phyloP scores from a whole-genome alignment of 2,797 vertebrate species.

The Threskiornis aethiopicus region DNA sequence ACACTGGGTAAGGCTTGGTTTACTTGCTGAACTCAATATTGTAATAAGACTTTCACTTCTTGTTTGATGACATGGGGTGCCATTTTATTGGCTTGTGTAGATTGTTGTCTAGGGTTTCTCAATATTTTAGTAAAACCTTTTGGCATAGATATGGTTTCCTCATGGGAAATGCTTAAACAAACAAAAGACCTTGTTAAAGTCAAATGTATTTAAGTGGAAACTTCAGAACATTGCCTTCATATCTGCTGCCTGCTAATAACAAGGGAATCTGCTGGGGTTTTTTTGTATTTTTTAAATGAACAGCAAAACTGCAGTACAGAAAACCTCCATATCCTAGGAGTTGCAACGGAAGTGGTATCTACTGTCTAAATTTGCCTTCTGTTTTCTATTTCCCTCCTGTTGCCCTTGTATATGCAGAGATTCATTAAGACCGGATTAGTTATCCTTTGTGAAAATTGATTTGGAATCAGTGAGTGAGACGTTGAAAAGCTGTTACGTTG shows the following conservation, averaged over 20 bases:
- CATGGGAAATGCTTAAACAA: neutral
- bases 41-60: neutral
- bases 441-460: neutral
- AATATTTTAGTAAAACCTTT: neutral
- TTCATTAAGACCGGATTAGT: neutral
- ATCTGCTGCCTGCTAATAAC: neutral
- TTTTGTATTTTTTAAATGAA: neutral
- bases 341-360: neutral
- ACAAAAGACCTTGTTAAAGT: neutral
- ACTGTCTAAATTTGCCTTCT: neutral
- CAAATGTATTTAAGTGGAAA: neutral
- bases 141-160: neutral
- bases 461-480: neutral
- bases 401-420: neutral
- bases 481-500: neutral
- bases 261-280: fast-evolving
- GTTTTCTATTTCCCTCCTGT: neutral
- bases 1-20: neutral
- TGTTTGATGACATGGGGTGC: neutral
- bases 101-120: neutral
- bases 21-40: neutral
- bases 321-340: neutral
- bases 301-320: neutral
- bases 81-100: neutral
- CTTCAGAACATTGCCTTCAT: neutral